Evolutionary conservation across 2,888 invertebrate genomes (phyloP), one percentile per base, ranked within the genome.

Genomic region (Heterodera filipjevi): DNA sequence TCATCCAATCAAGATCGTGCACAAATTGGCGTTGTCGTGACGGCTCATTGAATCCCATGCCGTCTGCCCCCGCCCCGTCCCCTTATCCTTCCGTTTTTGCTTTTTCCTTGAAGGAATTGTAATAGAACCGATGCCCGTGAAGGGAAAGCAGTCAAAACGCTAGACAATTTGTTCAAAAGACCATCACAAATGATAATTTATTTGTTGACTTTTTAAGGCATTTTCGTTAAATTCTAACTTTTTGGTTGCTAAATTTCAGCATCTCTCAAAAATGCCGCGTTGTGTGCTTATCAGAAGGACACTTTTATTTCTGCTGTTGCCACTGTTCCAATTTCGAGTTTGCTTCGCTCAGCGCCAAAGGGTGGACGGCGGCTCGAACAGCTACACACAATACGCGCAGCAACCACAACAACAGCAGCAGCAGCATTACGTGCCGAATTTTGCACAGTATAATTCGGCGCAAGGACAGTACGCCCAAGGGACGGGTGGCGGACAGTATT

Each of bases 361-460:
- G 59, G 59, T 75, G 10, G 75, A 75, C n/a, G 75, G 75, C 10
- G 75, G 75, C 3, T 46, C 44, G 33, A 75, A 75, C 75, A 75
- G 75, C 8, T 32, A 35, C 46, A 59, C 68, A 30, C 75, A 75
- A 64, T 49, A 75, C 30, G 16, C 44, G n/a, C 46, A 49, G 6
- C 75, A 59, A 46, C 64, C 64, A 16, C 22, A 46, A 2, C 73
- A 73, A 64, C 64, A 75, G 33, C 53, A 75, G 46, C 33, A 59
- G 33, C 53, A 75, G 46, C 33, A 59, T 19, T 53, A 68, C 22
- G 68, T 32, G 27, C 35, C 32, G 19, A 68, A 32, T 19, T 68
- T 8, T 32, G n/a, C 30, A 14, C 66, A 66, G 14, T 66, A 66
- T 27, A 27, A 27, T 66, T 66, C 66, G 27, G 66, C 10, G 66